Conservation (phyloP, 2,888 invertebrate genomes). For the Linnaemya vulpina region DNA sequence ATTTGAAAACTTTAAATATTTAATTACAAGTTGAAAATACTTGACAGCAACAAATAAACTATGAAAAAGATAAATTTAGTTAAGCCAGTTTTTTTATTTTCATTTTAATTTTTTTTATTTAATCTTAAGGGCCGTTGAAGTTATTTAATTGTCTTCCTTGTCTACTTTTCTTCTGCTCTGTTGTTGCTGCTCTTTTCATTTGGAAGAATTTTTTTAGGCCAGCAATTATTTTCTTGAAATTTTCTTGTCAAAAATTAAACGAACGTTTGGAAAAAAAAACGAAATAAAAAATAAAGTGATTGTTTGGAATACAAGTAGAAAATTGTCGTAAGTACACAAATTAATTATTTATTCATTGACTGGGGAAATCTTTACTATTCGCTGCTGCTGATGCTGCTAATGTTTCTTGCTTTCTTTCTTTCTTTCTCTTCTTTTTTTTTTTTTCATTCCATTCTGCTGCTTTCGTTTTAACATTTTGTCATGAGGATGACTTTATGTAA, state of each 20-base stretch:
- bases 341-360: constrained; percentile 31
- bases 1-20: constrained; percentile 4
- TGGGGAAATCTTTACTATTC: not conserved
- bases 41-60: constrained; percentile 1
- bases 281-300: too few species aligned
- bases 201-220: not conserved
- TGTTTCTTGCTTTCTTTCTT: not conserved
- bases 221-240: not conserved
- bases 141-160: not conserved
- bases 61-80: constrained; percentile 26
- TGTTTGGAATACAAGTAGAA: not conserved
- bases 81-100: constrained; percentile 20
- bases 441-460: too few species aligned
- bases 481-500: constrained; percentile 18
- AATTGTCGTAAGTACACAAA: constrained; percentile 17
- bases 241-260: constrained; percentile 1
- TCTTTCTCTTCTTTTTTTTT: not conserved
- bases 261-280: not conserved
- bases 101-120: too few species aligned
- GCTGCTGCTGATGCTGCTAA: constrained; percentile 4
- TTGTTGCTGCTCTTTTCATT: not conserved
- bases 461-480: constrained; percentile 3
- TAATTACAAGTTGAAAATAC: constrained; percentile 9
- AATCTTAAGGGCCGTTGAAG: not conserved
- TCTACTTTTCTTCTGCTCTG: not conserved